phyloP scores from a whole-genome alignment of 2,888 invertebrate genomes.

The Hofmannophila pseudospretella region DNA sequence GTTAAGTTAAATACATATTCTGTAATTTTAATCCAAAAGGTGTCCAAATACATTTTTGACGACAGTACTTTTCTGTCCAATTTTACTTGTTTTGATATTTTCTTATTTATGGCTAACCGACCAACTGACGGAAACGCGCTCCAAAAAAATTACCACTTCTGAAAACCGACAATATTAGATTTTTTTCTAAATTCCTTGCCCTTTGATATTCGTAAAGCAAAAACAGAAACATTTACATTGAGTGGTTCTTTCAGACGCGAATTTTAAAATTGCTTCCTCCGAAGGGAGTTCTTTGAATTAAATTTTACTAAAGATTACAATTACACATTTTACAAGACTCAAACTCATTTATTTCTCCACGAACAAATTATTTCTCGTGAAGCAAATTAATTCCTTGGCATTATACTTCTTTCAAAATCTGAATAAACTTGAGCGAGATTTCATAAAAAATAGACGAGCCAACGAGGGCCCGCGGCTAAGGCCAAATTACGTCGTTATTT shows the following conservation, averaged over 20 bases:
- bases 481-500: slow-evolving; percentile 73
- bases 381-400: slow-evolving; percentile 70
- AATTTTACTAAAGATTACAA: slow-evolving; percentile 63
- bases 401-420: slow-evolving; percentile 71
- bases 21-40: too few relatives aligned
- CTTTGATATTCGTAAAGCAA: slow-evolving; percentile 4
- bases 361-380: slow-evolving; percentile 61
- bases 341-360: slow-evolving; percentile 62
- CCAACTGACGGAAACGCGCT: too few relatives aligned
- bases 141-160: too few relatives aligned
- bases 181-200: slow-evolving; percentile 5
- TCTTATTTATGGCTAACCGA: too few relatives aligned
- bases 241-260: slow-evolving; percentile 19
- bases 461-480: slow-evolving; percentile 59
- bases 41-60: too few relatives aligned
- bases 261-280: slow-evolving; percentile 36
- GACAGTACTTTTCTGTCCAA: too few relatives aligned
- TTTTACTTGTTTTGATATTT: too few relatives aligned
- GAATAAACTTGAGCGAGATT: slow-evolving; percentile 70
- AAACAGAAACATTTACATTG: slow-evolving; percentile 19
- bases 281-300: slow-evolving; percentile 43
- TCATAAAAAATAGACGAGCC: slow-evolving; percentile 64
- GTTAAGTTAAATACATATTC: too few relatives aligned
- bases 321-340: slow-evolving; percentile 61
- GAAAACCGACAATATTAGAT: not conserved